Evolutionary conservation across 2,113 vertebrate species (phyloP).

Genomic region (Gallinago jamesoni): DNA sequence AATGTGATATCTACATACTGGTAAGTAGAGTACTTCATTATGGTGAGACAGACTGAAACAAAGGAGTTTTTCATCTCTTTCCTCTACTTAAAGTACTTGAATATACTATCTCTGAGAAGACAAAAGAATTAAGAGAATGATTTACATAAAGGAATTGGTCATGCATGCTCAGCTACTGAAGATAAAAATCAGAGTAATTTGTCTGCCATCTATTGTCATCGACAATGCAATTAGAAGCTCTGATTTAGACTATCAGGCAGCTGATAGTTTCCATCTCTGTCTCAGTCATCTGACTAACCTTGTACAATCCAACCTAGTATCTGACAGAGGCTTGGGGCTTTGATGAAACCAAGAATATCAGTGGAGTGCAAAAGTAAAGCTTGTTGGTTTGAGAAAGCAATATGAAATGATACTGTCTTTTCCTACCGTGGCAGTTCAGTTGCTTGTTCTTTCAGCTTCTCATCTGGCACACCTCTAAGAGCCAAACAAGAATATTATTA

Average conservation of each 20-base stretch:
- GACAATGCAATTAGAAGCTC: background rate
- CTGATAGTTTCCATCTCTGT: background rate
- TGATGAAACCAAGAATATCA: background rate
- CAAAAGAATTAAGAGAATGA: background rate
- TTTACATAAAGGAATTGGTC: background rate
- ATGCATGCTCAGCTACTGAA: background rate
- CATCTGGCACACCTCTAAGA: background rate
- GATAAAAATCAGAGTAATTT: conserved; percentile 32
- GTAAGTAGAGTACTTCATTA: background rate
- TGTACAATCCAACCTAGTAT: background rate
- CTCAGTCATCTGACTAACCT: background rate
- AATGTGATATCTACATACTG: background rate
- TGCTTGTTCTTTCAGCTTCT: background rate
- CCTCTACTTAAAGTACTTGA: background rate
- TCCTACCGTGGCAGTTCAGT: background rate
- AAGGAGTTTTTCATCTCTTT: background rate
- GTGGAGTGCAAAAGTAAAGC: background rate
- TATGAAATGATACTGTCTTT: background rate
- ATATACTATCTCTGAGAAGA: conserved; percentile 10
- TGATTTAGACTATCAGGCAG: background rate
- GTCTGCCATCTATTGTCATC: conserved; percentile 6
- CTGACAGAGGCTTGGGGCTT: background rate
- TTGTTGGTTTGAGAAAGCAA: background rate
- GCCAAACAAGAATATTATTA: background rate
- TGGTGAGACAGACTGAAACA: background rate